phyloP scores from a whole-genome alignment of 2,888 invertebrate genomes.

The Sesamia inferens region DNA sequence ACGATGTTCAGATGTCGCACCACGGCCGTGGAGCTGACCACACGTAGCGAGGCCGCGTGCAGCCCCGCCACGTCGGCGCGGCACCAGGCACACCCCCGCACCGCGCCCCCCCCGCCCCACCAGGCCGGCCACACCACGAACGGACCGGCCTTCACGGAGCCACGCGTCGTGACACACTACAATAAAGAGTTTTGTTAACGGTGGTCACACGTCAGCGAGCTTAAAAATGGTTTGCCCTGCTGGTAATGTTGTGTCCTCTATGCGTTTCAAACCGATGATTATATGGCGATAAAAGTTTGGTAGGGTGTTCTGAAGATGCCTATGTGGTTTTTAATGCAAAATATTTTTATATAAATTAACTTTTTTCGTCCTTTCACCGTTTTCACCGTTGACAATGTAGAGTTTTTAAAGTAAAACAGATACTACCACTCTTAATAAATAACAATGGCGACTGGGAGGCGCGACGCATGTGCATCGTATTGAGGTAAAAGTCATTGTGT shows the following conservation, averaged over 20 bases:
- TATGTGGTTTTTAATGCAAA: too few relatives aligned
- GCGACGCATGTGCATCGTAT: slow-evolving; percentile 24
- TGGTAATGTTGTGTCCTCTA: too few relatives aligned
- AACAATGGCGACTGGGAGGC: background rate
- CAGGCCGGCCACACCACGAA: slow-evolving; percentile 75
- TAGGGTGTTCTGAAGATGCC: too few relatives aligned
- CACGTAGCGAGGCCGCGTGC: slow-evolving; percentile 69
- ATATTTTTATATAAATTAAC: too few relatives aligned
- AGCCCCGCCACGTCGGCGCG: slow-evolving; percentile 69
- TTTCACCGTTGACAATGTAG: background rate
- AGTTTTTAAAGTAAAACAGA: slow-evolving; percentile 17
- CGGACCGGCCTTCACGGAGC: slow-evolving; percentile 66
- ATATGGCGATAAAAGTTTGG: too few relatives aligned
- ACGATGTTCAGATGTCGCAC: slow-evolving; percentile 73
- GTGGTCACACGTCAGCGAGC: too few relatives aligned
- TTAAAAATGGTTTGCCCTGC: background rate
- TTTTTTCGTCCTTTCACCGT: too few relatives aligned
- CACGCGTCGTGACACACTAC: slow-evolving; percentile 60
- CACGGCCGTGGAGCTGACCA: slow-evolving; percentile 75
- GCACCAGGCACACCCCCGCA: slow-evolving; percentile 71
- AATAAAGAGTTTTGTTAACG: background rate
- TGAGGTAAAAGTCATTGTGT: slow-evolving; percentile 3
- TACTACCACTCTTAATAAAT: background rate
- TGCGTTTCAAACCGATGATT: too few relatives aligned
- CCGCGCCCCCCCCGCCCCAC: slow-evolving; percentile 74